Evolutionary conservation across 1,140 invertebrate genomes (phyloP).

Genomic region (Fopius arisanus): DNA sequence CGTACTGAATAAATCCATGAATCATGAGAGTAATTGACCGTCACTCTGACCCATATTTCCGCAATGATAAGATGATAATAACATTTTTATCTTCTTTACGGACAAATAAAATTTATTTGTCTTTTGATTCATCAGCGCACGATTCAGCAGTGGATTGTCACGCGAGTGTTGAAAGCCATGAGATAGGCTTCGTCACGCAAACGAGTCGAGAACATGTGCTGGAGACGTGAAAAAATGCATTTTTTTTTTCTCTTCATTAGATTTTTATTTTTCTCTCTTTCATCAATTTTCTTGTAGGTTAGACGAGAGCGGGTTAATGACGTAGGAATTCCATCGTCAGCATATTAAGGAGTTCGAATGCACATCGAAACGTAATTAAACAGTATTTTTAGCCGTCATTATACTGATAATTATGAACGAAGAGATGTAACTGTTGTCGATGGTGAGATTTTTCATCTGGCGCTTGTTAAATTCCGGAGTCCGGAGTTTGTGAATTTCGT

Average conservation of each 20-base stretch:
- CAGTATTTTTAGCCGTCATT: no score
- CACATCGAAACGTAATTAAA: no score
- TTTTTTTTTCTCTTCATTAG: background rate
- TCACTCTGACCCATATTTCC: background rate
- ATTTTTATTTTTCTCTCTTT: background rate
- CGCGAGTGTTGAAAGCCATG: slow-evolving; percentile 12
- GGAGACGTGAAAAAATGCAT: background rate
- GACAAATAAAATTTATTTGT: slow-evolving; percentile 6
- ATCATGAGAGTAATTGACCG: background rate
- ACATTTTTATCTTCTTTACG: background rate
- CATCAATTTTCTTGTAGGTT: background rate
- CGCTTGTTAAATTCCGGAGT: no score
- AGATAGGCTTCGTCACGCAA: slow-evolving; percentile 11
- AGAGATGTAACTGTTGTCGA: no score
- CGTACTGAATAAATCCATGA: background rate
- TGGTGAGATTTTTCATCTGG: no score
- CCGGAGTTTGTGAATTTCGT: background rate
- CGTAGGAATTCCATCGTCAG: background rate
- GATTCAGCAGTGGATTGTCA: background rate
- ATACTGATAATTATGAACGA: no score
- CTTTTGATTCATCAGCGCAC: slow-evolving; percentile 7
- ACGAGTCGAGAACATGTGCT: background rate
- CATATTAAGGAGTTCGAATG: background rate
- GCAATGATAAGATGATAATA: slow-evolving; percentile 2
- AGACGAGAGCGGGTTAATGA: background rate